Conservation (phyloP, 2,888 invertebrate species). For the Asteroscopus sphinx region DNA sequence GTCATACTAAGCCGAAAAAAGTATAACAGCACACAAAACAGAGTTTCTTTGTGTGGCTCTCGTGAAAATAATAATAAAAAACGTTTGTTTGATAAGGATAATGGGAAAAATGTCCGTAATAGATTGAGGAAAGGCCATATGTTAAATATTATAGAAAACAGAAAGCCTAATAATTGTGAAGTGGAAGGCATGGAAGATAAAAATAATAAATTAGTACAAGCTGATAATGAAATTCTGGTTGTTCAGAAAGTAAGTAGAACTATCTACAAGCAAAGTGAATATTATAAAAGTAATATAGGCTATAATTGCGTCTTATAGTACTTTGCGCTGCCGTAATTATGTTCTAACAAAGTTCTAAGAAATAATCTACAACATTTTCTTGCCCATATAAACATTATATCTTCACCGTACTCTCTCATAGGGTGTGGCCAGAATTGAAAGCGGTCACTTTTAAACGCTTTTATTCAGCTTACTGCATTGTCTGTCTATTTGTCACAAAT, state of each 20-base stretch:
- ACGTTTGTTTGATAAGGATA: constrained; percentile 18
- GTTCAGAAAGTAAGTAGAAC: constrained; percentile 62
- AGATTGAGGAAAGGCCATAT: constrained; percentile 35
- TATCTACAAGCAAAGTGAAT: constrained; percentile 1
- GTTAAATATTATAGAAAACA: constrained; percentile 37
- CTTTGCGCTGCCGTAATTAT: constrained; percentile 7
- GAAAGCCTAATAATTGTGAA: constrained; percentile 19
- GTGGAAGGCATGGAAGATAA: constrained; percentile 40
- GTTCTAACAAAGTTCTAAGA: constrained; percentile 13
- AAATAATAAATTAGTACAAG: constrained; percentile 56
- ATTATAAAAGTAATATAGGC: constrained; percentile 11
- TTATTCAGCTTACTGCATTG: too few relatives aligned
- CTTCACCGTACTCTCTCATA: not conserved
- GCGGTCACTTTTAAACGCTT: too few relatives aligned
- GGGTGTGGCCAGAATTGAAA: constrained; percentile 1
- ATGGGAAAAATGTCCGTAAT: constrained; percentile 15
- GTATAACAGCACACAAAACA: constrained; percentile 55
- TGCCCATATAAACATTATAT: too few relatives aligned
- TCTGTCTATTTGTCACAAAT: too few relatives aligned
- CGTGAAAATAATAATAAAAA: constrained; percentile 56
- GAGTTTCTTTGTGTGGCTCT: constrained; percentile 61
- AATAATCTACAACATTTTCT: too few relatives aligned
- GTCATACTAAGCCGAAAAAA: constrained; percentile 47
- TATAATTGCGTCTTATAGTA: constrained; percentile 2
- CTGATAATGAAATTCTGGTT: constrained; percentile 49